Conservation (phyloP, 2,113 vertebrate genomes). For the Hemibagrus wyckioides region DNA sequence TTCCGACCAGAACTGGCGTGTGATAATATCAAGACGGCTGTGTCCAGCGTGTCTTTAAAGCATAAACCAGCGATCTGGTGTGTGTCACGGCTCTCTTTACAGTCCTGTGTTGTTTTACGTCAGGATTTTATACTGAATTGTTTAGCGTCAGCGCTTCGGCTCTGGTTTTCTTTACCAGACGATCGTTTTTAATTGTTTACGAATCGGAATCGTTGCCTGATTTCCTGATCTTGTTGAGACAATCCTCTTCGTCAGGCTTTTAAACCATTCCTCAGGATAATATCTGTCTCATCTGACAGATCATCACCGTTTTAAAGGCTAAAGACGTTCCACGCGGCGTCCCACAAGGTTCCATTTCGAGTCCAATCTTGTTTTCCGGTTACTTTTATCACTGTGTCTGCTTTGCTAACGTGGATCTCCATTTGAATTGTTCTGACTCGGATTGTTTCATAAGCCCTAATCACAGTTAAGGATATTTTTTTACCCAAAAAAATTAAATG, state of each 20-base stretch:
- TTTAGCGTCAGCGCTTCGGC: background rate
- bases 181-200: background rate
- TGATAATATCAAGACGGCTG: background rate
- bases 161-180: background rate
- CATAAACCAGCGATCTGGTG: background rate
- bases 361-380: background rate
- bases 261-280: background rate
- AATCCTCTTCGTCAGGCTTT: background rate
- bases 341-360: background rate
- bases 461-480: background rate
- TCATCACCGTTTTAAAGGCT: background rate
- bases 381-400: background rate
- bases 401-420: background rate
- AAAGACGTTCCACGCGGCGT: background rate
- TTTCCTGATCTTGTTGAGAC: background rate
- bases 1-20: background rate
- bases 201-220: background rate
- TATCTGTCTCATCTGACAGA: background rate
- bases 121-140: background rate
- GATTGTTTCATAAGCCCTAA: background rate
- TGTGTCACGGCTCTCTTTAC: background rate
- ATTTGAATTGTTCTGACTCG: background rate
- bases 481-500: too few relatives aligned
- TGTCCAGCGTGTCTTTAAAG: background rate
- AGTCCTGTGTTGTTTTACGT: background rate